Evolutionary conservation across 2,113 vertebrate genomes (phyloP), one percentile per base, ranked within the genome.

Genomic region (Nycticebus coucang): DNA sequence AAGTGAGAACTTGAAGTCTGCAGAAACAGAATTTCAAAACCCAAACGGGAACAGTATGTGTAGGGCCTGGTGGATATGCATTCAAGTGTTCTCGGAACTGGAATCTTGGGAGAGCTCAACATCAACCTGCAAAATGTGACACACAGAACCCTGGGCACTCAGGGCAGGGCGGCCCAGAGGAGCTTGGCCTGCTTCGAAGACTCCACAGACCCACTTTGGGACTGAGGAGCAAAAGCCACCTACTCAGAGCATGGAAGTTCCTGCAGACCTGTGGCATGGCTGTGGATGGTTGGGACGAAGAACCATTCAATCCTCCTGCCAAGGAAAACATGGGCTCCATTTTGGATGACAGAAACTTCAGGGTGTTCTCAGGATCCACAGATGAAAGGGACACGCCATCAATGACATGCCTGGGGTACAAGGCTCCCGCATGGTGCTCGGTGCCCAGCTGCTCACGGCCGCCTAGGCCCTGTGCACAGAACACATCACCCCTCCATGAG

Each of bases 251-350:
- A n/a, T 12, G 6, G 13, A 24, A 37, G 22, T 19, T 24, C 50
- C 33, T 0, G n/a, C 22, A 35, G 41, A 53, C 12, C 83, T 2
- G 11, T 15, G 21, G 35, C 0, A 2, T 1, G 18, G 55, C 19
- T 12, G 19, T 3, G 10, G 37, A 14, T 21, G 15, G 0, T 3
- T 0, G 4, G 7, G 59, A 10, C 8, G 7, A 68, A 45, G 4
- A 9, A 17, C 30, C 17, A 15, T 7, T 4, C 22, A 6, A 17
- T 3, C 74, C 33, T 88, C 71, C 55, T 21, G 24, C 59, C 59
- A 12, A 35, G 87, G 2, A 21, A 41, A 59, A 21, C 1, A 2
- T 4, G 11, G 68, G 24, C 2, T 41, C 85, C 41, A 2, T 19
- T 55, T 28, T 2, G 35, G 71, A 33, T 15, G 87, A 3, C 0